Percentiles rank a stretch among this genome's conserved stretches.
These are phyloP conservation scores for Idaea aversata DNA, from an alignment of 2,888 invertebrate genomes.

Conservation along the genomic window DNA sequence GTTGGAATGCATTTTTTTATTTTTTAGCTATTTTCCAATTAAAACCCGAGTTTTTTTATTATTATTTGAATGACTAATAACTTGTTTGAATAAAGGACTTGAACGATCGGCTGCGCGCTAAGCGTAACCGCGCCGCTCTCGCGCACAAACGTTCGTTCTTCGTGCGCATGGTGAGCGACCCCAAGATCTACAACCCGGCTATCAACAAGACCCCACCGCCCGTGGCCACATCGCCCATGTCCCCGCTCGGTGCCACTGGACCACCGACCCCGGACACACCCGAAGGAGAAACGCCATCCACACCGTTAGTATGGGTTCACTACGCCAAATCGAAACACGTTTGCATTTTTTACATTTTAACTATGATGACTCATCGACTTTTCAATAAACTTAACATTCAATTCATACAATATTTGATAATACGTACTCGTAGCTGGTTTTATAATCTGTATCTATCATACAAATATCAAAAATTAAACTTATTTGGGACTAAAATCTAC, in stretches of 20 bases:
- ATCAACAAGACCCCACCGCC: conserved; percentile 88
- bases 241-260: conserved; percentile 65
- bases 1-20: too few species aligned
- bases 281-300: conserved; percentile 45
- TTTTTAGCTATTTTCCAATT: too few species aligned
- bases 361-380: too few species aligned
- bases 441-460: neutral
- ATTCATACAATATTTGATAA: too few species aligned
- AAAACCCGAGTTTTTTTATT: too few species aligned
- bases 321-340: too few species aligned
- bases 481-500: too few species aligned
- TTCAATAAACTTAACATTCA: too few species aligned
- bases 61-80: neutral
- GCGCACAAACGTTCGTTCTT: conserved; percentile 97
- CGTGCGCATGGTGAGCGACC: conserved; percentile 98
- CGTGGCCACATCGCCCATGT: conserved; percentile 75
- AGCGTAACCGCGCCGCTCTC: conserved; percentile 88
- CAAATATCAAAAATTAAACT: too few species aligned
- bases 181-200: conserved; percentile 96
- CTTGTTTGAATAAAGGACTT: conserved; percentile 75
- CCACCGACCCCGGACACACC: conserved; percentile 64
- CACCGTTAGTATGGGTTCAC: conserved; percentile 58
- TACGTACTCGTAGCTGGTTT: neutral
- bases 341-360: too few species aligned
- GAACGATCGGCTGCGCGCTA: conserved; percentile 84